Evolutionary conservation across 2,113 vertebrate genomes (phyloP), one percentile per base, ranked within the genome.

Genomic region (Corythornis cristatus): DNA sequence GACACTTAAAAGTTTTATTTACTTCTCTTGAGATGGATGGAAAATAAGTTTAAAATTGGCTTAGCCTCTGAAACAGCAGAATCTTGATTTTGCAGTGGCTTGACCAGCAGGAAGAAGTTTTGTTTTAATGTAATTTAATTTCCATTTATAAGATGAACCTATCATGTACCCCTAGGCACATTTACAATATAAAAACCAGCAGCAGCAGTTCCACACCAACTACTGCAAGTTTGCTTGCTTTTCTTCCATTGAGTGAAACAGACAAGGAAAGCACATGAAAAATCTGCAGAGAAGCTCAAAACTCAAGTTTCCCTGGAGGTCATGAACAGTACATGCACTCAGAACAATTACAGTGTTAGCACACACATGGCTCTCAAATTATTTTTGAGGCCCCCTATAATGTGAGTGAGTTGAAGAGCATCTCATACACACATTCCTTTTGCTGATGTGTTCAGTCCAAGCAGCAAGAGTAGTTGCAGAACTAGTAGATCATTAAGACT

Each of bases 71-170:
- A 82, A 95, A 91, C 46, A 79, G 58, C 58, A 94, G 70, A 88
- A 90, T 90, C 94, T 89, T 92, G 90, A 94, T 95, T 87, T 89
- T 87, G 79, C 26, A 94, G 70, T 70, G 58, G 31, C 81, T 88
- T 54, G 62, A 94, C 73, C 40, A 80, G 73, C 95, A 97, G 96
- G 96, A 97, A 96, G 96, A 97, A 96, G 77, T 97, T 97, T 90
- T 91, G 29, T 50, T 94, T 90, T 94, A 94, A 96, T 95, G 86
- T 86, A 93, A 97, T 97, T 95, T 92, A n/a, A 92, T 92, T 96
- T 95, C 94, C 95, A 96, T 97, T 97, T 96, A 90, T 95, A 96
- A 95, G 86, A 94, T 73, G 74, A 82, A 94, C 91, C 78, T 89
- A 94, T 91, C 91, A 83, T 96, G 71, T 75, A 96, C 91, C 96